Evolutionary conservation across 2,797 vertebrate species (phyloP).

Genomic region (Macropus fuliginosus): DNA sequence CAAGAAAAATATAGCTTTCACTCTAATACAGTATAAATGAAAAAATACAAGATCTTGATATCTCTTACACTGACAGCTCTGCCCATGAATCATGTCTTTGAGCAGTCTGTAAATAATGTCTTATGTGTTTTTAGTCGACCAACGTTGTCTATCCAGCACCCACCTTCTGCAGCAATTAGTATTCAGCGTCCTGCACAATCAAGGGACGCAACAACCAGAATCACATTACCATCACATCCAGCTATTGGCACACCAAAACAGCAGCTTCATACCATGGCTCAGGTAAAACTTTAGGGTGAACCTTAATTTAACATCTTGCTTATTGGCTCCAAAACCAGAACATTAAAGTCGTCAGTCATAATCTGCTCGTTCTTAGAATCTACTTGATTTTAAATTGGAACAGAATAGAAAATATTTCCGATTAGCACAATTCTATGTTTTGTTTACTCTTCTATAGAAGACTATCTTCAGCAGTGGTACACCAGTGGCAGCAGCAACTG

Average conservation of each 20-base stretch:
- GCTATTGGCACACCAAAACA: conserved; percentile 93
- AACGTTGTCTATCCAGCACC: conserved; percentile 93
- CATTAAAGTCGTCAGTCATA: background rate
- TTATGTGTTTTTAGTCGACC: conserved; percentile 86
- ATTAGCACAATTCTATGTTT: conserved; percentile 29
- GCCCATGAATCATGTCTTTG: background rate
- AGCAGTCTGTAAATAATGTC: background rate
- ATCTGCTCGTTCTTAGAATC: background rate
- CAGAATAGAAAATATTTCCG: background rate
- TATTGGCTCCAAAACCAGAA: background rate
- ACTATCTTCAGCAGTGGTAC: conserved; percentile 97
- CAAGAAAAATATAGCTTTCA: conserved; percentile 6
- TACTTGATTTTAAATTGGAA: background rate
- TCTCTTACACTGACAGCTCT: background rate
- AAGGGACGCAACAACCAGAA: conserved; percentile 91
- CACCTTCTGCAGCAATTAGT: conserved; percentile 91
- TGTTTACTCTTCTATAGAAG: conserved; percentile 87
- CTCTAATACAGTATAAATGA: background rate
- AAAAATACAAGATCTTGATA: background rate
- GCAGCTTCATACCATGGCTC: conserved; percentile 95
- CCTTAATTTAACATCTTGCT: rapidly evolving
- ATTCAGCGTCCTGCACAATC: conserved; percentile 94
- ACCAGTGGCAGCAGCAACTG: conserved; percentile 97
- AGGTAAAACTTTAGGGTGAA: conserved; percentile 84
- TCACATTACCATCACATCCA: conserved; percentile 95